Percentiles rank a stretch among this genome's conserved stretches.
Conservation (phyloP, 2,113 vertebrate genomes). For the Ictalurus furcatus region DNA sequence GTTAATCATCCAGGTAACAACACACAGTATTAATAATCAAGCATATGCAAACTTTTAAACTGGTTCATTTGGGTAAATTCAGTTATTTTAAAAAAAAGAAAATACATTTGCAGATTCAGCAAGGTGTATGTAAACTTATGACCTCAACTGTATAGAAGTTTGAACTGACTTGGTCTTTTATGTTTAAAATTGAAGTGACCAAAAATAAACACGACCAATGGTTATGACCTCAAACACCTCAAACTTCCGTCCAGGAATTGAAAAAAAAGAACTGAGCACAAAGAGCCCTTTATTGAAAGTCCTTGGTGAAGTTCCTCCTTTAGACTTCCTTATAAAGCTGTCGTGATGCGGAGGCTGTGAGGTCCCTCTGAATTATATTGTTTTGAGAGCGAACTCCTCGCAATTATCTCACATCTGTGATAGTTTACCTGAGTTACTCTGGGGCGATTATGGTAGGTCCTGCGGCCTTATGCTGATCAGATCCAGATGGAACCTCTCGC, state of each 20-base stretch:
- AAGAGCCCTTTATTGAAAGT: constrained; percentile 21
- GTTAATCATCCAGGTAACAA: too few species aligned
- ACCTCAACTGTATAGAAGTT: background rate
- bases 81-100: too few species aligned
- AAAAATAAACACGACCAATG: background rate
- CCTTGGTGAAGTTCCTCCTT: constrained; percentile 15
- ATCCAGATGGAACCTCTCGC: constrained; percentile 68
- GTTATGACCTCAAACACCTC: constrained; percentile 14
- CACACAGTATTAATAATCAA: too few species aligned
- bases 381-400: constrained; percentile 58
- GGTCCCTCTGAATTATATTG: constrained; percentile 60
- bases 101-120: too few species aligned
- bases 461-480: constrained; percentile 59
- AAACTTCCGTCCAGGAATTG: background rate
- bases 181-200: background rate
- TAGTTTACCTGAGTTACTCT: constrained; percentile 68
- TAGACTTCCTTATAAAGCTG: constrained; percentile 34
- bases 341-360: constrained; percentile 30
- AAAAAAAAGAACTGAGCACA: constrained; percentile 6
- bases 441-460: constrained; percentile 69
- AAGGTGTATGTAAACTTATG: too few species aligned
- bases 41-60: too few species aligned
- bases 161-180: background rate
- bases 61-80: too few species aligned
- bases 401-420: constrained; percentile 73